Evolutionary conservation across 92 coral and sea anemone genomes (phyloP), one percentile per base, ranked within the genome.

Genomic region (Pocillopora grandis): DNA sequence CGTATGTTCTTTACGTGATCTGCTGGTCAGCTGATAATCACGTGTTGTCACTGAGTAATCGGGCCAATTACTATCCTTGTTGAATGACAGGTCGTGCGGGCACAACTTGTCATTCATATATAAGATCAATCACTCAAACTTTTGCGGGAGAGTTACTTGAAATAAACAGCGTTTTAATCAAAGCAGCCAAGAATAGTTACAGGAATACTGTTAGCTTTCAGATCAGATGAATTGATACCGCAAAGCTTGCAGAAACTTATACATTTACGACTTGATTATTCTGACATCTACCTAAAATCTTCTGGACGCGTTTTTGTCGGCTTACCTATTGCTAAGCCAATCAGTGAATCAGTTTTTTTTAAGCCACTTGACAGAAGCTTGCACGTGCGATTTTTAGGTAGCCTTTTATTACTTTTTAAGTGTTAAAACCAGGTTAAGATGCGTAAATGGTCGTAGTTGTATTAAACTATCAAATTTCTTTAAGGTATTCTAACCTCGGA

Each of bases 21-120:
- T 83, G 86, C 86, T 83, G 86, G 86, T 64, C 86, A 73, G 86
- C 60, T 56, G 21, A 60, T 58, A 72, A 64, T 83, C 86, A 72
- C 74, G 86, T 83, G 73, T 77, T 17, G 78, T 57, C 57, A 60
- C 52, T 42, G 52, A 42, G 71, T 71, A 82, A 42, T n/a, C 62
- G 21, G 52, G 72, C 48, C 79, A 58, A 82, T 82, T 66, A 52
- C 52, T 31, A 37, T 36, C 76, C 63, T 80, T 20, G 58, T 19
- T 70, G 63, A 73, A 62, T 31, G 74, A 61, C 7, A 62, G 65
- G 80, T 3, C 80, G 86, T 83, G 86, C 86, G 74, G 86, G 86
- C 86, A 83, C 80, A 33, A 8, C 56, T 49, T 62, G 36, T 57
- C 35, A 35, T n/a, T 81, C 77, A 58, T 10, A 2, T 58, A 70